A percentile compares a stretch with the other conserved stretches of the same genome.
Evolutionary conservation across 2,113 vertebrate species (phyloP).

Genomic region (Monopterus albus): DNA sequence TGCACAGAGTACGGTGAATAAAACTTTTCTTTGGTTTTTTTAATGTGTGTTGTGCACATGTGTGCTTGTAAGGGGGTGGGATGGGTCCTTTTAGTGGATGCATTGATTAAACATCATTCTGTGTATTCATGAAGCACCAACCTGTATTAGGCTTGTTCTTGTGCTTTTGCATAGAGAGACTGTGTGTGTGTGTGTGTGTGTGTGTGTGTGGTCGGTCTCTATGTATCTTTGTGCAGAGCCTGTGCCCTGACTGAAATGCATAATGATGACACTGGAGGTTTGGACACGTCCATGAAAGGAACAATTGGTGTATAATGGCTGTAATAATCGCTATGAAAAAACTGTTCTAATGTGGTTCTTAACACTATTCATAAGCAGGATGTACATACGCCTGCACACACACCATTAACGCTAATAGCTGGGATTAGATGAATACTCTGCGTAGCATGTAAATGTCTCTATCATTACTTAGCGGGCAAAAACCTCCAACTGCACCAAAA

Average conservation of each 20-base stretch:
- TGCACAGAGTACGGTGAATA: constrained; percentile 49
- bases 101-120: constrained; percentile 25
- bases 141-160: not conserved
- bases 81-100: constrained; percentile 14
- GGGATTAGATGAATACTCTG: constrained; percentile 77
- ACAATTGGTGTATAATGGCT: constrained; percentile 69
- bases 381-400: constrained; percentile 43
- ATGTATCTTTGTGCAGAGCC: constrained; percentile 43
- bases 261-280: constrained; percentile 47
- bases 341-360: constrained; percentile 51
- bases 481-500: constrained; percentile 71
- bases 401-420: constrained; percentile 69
- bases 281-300: constrained; percentile 54
- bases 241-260: constrained; percentile 40
- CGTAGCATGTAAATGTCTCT: constrained; percentile 74
- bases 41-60: constrained; percentile 32
- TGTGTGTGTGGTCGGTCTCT: constrained; percentile 14
- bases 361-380: constrained; percentile 43
- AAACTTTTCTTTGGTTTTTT: constrained; percentile 29
- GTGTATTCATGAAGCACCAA: constrained; percentile 2
- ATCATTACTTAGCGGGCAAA: constrained; percentile 66
- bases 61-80: constrained; percentile 23
- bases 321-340: constrained; percentile 66
- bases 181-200: constrained; percentile 16
- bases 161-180: not conserved